These are phyloP conservation scores for Folsomia candida DNA, from an alignment of 2,888 invertebrate species.

Conservation along the genomic window DNA sequence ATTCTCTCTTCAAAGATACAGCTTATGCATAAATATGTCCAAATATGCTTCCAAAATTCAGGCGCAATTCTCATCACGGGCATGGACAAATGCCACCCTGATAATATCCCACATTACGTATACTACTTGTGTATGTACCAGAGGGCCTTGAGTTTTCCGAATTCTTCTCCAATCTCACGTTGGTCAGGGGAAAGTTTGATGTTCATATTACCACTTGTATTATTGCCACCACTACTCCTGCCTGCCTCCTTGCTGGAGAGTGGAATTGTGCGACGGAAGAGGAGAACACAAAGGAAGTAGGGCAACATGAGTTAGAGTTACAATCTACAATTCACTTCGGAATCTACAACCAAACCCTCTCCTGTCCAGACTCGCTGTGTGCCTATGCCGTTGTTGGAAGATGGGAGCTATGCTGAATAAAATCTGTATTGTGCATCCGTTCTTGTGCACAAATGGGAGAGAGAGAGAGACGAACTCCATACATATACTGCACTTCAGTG, in stretches of 20 bases:
- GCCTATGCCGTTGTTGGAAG: not conserved
- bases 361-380: not conserved
- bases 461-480: not conserved
- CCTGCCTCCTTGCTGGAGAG: not conserved
- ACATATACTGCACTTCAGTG: not conserved
- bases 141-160: too few relatives aligned
- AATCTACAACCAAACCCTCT: not conserved
- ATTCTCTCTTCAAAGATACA: too few relatives aligned
- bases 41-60: too few relatives aligned
- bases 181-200: too few relatives aligned
- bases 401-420: not conserved
- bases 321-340: constrained; percentile 5
- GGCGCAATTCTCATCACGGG: too few relatives aligned
- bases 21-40: too few relatives aligned
- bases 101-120: too few relatives aligned
- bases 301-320: constrained; percentile 9
- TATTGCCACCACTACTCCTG: too few relatives aligned
- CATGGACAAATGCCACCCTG: too few relatives aligned
- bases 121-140: too few relatives aligned
- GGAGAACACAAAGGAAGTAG: constrained; percentile 7
- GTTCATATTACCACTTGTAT: too few relatives aligned
- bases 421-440: not conserved
- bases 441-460: not conserved
- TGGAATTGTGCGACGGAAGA: not conserved
- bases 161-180: too few relatives aligned